Percentiles rank a stretch among this genome's conserved stretches.
These are phyloP conservation scores for Rhopalosiphum maidis DNA, from an alignment of 1,140 invertebrate species.

Conservation along the genomic window DNA sequence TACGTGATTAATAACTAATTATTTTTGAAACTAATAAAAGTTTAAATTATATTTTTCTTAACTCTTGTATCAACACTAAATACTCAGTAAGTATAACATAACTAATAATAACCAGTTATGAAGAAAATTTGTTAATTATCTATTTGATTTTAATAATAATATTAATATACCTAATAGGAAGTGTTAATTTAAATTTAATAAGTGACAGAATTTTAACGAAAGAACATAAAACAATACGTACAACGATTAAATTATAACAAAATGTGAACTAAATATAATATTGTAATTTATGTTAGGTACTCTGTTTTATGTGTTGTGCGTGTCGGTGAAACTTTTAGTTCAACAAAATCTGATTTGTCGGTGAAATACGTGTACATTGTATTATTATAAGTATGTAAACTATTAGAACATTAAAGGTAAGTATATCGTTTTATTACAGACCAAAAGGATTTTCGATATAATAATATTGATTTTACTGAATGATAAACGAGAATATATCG, in stretches of 20 bases:
- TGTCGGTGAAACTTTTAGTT: no score
- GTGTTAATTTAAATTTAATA: background rate
- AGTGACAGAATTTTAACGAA: background rate
- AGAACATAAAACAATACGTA: background rate
- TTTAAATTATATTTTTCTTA: background rate
- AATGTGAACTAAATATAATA: no score
- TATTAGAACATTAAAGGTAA: no score
- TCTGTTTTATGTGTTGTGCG: no score
- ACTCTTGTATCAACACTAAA: background rate
- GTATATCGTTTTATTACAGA: no score
- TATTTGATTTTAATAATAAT: background rate
- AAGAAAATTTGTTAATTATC: background rate
- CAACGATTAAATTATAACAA: background rate
- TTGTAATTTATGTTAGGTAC: no score
- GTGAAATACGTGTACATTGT: no score
- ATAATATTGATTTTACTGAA: no score
- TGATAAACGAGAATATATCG: no score
- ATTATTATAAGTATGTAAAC: no score
- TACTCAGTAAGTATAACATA: background rate
- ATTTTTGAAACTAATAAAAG: background rate
- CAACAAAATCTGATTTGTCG: no score
- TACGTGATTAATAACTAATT: background rate
- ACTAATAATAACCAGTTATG: background rate
- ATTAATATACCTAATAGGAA: background rate
- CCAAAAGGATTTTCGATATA: no score